Base-by-base conservation (phyloP, 2,797 vertebrate genomes). In the Antennarius maculatus region DNA sequence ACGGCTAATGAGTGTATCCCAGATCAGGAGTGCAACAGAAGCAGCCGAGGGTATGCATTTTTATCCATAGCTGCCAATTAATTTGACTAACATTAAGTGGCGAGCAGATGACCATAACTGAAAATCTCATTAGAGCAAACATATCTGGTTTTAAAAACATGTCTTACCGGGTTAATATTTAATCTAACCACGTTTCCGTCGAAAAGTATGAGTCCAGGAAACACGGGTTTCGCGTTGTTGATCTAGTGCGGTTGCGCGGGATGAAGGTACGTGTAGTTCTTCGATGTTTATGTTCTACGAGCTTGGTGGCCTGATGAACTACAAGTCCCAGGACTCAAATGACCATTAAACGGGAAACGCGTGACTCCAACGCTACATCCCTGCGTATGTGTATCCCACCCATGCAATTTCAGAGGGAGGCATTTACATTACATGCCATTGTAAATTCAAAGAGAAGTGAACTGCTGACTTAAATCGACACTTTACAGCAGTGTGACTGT, bases 211-310 rank as follows among this genome's bases (percentile, higher is more conserved):
- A 58, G 10, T 83, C 63, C 51, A 1, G 41, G 23, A 82, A 43
- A 71, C 37, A 66, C 66, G 13, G 66, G 78, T 87, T 86, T 77
- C 66, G 64, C 76, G 18, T 45, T 45, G 34, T 3, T 17, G 18
- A 41, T 31, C 1, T 0, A 69, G 54, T 73, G 77, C 84, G 84
- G 2, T 43, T 83, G 86, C 83, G 82, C 53, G 0, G 27, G 2
- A 23, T 58, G 4, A 5, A 46, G 6, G 43, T 61, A 14, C 37
- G 61, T 85, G 93, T 91, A 93, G 92, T 94, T 86, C 37, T 15
- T 9, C 5, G 1, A 4, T 0, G 9, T 18, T 29, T 15, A 0
- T 0, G 7, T 0, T 12, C 4, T 42, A 43, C 31, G 0, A 0
- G 4, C 12, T 11, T 1, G 0, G 2, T 0, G 1, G 7, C 0